Evolutionary conservation across 1,140 invertebrate genomes (phyloP).

Genomic region (Harlomillsia oculata): DNA sequence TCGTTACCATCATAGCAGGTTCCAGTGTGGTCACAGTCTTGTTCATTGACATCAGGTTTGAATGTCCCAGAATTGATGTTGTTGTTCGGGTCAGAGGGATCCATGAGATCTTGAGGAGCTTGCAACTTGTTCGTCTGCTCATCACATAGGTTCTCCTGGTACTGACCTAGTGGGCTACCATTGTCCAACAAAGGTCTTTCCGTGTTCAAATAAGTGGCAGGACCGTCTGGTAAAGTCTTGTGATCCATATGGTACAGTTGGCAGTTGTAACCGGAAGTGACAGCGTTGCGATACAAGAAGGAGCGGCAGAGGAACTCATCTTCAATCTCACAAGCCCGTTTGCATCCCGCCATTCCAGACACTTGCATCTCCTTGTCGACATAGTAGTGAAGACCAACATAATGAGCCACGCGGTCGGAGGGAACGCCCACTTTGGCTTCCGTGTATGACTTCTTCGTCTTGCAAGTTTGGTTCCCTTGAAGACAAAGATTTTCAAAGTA

Average conservation of each 20-base stretch:
- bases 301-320: slow-evolving; percentile 86
- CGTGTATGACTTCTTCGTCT: slow-evolving; percentile 57
- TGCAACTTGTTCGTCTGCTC: slow-evolving; percentile 11
- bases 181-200: slow-evolving; percentile 81
- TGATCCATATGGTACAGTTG: slow-evolving; percentile 86
- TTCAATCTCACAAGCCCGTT: slow-evolving; percentile 80
- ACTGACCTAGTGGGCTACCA: slow-evolving; percentile 75
- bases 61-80: slow-evolving; percentile 20
- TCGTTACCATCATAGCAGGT: slow-evolving; percentile 88
- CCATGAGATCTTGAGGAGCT: slow-evolving; percentile 6
- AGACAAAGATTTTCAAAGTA: slow-evolving; percentile 93
- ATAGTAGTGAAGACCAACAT: slow-evolving; percentile 79
- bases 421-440: slow-evolving; percentile 75
- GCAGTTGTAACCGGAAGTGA: slow-evolving; percentile 66
- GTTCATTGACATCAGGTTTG: slow-evolving; percentile 29
- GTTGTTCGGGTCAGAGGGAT: slow-evolving; percentile 6
- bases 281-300: slow-evolving; percentile 60
- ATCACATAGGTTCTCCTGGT: slow-evolving; percentile 81
- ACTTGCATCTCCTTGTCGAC: slow-evolving; percentile 84
- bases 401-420: slow-evolving; percentile 80
- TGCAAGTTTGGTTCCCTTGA: slow-evolving; percentile 50
- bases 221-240: slow-evolving; percentile 78
- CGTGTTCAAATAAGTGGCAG: slow-evolving; percentile 75
- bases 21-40: slow-evolving; percentile 86
- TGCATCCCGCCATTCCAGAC: slow-evolving; percentile 69